Base-by-base conservation (phyloP, 2,797 vertebrate genomes). In the Danio tinwini region DNA sequence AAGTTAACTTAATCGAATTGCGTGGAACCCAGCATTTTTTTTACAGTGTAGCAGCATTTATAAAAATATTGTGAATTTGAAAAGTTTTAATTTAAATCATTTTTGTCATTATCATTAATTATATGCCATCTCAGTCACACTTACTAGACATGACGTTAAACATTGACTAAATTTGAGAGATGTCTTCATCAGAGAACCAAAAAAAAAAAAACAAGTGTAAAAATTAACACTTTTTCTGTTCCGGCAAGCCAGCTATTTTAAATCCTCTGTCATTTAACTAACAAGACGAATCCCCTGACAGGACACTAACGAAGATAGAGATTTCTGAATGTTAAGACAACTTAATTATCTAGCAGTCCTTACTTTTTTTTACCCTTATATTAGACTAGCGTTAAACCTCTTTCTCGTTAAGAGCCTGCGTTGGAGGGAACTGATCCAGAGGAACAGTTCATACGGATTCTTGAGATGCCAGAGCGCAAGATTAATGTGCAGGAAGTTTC, bases 401-500 rank as follows among this genome's bases (percentile, higher is more conserved):
- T 68, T 49, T 73, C 79, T 58, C 19, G 6, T 81, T 81, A 76
- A 58, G n/a, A 49, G 16, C 44, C 75, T 81, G 55, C 63, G 17
- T 73, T 81, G 74, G 6, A 73, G 40, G 53, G 45, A 73, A 78
- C 73, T 64, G 37, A 69, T 78, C 47, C 17, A 59, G 52, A 49
- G 68, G 53, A 17, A 70, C 69, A 70, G 69, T 63, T 42, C 17
- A 55, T 50, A n/a, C 3, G 6, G 62, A 63, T 14, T 73, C 39
- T 37, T 67, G 59, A 82, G 76, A 84, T 82, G 61, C 73, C 83
- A 74, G 37, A 19, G 45, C 29, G 6, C 61, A 72, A 78, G 85
- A 85, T 85, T 85, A 76, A 82, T 85, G 80, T 64, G 59, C 70
- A 71, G 17, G 21, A 53, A 63, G 29, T 45, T 59, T 45, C 58